phyloP scores from a whole-genome alignment of 2,797 vertebrate genomes.

The Poeciliopsis turneri region DNA sequence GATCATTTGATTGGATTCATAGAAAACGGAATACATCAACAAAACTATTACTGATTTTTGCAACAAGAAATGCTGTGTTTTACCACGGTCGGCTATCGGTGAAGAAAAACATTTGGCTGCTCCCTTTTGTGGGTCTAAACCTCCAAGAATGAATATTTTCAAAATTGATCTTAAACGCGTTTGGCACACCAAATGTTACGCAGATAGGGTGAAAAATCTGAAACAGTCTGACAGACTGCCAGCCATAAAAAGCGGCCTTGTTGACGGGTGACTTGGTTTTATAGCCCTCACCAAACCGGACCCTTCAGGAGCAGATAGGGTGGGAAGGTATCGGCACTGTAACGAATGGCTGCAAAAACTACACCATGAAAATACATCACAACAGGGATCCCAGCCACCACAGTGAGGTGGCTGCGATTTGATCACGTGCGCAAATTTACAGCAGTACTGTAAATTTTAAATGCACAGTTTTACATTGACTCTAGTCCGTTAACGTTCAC shows the following conservation, averaged over 20 bases:
- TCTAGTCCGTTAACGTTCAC: too few relatives aligned
- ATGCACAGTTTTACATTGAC: too few relatives aligned
- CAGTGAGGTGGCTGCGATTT: too few relatives aligned
- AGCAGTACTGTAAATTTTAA: too few relatives aligned
- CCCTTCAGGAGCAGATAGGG: conserved; percentile 30
- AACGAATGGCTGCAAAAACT: too few relatives aligned
- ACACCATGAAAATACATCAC: too few relatives aligned
- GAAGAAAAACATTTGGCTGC: background rate
- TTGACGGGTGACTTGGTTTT: conserved; percentile 38
- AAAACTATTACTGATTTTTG: background rate
- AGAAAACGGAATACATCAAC: background rate
- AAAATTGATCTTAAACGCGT: background rate
- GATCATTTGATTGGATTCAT: background rate
- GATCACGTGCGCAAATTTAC: too few relatives aligned
- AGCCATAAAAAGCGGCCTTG: conserved; percentile 29
- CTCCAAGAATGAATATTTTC: background rate
- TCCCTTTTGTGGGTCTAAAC: background rate
- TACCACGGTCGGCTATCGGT: background rate
- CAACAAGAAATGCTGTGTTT: background rate
- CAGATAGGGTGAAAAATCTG: conserved; percentile 12
- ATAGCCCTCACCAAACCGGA: conserved; percentile 13
- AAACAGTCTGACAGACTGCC: conserved; percentile 28
- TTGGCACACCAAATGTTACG: conserved; percentile 1
- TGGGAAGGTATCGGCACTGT: conserved; percentile 11
- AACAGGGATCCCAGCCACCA: too few relatives aligned